Conservation (phyloP, 2,797 vertebrate genomes). For the Hoplostethus mediterraneus region DNA sequence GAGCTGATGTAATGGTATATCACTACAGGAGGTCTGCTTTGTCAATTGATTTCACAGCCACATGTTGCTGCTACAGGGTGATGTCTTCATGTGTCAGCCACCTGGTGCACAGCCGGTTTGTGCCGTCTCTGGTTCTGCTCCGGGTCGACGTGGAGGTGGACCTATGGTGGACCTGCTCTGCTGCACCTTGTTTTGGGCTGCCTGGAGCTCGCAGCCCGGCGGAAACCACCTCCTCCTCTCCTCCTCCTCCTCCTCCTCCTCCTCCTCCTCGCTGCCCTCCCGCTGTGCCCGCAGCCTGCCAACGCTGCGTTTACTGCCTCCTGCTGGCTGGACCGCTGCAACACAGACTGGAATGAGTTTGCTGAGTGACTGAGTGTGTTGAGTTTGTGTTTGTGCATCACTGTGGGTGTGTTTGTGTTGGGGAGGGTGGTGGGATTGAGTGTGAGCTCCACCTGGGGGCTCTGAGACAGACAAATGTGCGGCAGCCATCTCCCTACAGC, state of each 20-base stretch:
- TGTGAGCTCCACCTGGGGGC: slow-evolving; percentile 47
- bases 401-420: slow-evolving; percentile 38
- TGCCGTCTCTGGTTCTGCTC: slow-evolving; percentile 71
- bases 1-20: slow-evolving; percentile 12
- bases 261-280: slow-evolving; percentile 30
- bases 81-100: slow-evolving; percentile 46
- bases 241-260: slow-evolving; percentile 21
- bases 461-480: slow-evolving; percentile 73
- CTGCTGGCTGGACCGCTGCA: slow-evolving; percentile 67
- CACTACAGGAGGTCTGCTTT: not conserved
- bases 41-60: not conserved
- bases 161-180: slow-evolving; percentile 65
- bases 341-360: slow-evolving; percentile 18
- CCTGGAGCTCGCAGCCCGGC: slow-evolving; percentile 41
- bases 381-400: slow-evolving; percentile 20
- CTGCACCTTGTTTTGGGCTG: slow-evolving; percentile 61
- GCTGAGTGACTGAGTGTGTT: slow-evolving; percentile 18
- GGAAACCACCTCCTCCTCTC: too few relatives aligned
- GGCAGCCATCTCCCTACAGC: slow-evolving; percentile 74
- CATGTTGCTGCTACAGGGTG: not conserved
- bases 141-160: slow-evolving; percentile 65
- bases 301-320: slow-evolving; percentile 63
- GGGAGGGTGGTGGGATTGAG: slow-evolving; percentile 43
- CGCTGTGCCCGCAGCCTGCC: slow-evolving; percentile 63
- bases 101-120: slow-evolving; percentile 76